Evolutionary conservation across 1,140 invertebrate species (phyloP), one percentile per base, ranked within the genome.

Genomic region (Idris sp.): DNA sequence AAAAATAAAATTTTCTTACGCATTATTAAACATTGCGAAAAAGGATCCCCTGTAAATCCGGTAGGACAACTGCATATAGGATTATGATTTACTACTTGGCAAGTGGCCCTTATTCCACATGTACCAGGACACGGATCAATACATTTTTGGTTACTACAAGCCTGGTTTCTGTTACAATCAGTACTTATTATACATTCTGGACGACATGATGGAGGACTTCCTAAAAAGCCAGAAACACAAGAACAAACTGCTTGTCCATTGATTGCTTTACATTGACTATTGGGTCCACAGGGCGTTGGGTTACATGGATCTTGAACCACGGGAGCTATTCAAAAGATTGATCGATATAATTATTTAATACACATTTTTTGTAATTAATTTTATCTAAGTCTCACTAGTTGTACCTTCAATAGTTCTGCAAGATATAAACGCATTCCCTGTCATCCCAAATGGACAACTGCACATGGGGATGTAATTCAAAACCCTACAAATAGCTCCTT

Each of bases 171-270:
- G 7, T 33, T 33, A 86, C 96, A 97, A 79, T 96, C 95, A 0
- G 93, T 91, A 85, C 92, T 95, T 14, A 93, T 90, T 11, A 93
- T 90, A 85, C 94, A 95, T 85, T 96, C 94, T 2, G 94, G 94
- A 59, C 91, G 89, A 85, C 95, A 96, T 78, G 90, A 91, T 25
- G 94, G 94, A 35, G 95, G 94, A 67, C 90, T 91, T 46, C 94
- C 94, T 61, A 93, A 88, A 82, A 93, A 95, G 71, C 93, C 91
- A 44, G 91, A 89, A 71, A 92, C 89, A 81, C 95, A 97, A 18
- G 93, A 92, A 79, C 95, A 97, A 31, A 94, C 92, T 6, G 94
- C 92, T 77, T 92, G 91, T 56, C 91, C 90, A 41, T 92, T 92
- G 51, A 91, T 89, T 25, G 91, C 89, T 28, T 91, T 90, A 83